Conservation (phyloP, 2,888 invertebrate species). For the Tortrix viridana region DNA sequence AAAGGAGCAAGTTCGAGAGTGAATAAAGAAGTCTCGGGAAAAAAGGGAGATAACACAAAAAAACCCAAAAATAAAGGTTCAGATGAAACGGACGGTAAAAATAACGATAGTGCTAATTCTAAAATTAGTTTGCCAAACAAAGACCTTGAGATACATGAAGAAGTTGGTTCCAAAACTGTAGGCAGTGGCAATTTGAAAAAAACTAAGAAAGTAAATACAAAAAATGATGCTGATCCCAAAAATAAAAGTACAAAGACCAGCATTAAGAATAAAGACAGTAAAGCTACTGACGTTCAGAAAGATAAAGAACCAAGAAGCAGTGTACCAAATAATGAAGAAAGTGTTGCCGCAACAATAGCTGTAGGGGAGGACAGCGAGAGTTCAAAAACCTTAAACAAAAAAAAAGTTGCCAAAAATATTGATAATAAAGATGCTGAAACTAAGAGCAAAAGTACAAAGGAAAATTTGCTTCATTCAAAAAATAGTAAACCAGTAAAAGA, state of each 20-base stretch:
- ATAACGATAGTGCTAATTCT: background rate
- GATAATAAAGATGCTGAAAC: background rate
- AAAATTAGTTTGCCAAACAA: conserved; percentile 11
- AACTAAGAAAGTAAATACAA: background rate
- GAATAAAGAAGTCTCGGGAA: background rate
- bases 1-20: background rate
- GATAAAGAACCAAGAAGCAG: background rate
- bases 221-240: background rate
- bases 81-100: background rate
- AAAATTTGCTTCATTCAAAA: conserved; percentile 13
- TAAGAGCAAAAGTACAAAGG: conserved; percentile 29
- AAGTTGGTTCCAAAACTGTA: background rate
- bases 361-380: too few species aligned
- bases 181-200: conserved; percentile 13
- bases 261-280: background rate
- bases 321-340: background rate
- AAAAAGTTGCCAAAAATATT: background rate
- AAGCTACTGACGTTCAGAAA: background rate
- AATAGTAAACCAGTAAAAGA: conserved; percentile 32
- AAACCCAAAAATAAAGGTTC: background rate
- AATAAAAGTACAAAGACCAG: background rate
- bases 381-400: conserved; percentile 1
- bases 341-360: background rate
- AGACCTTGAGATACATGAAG: conserved; percentile 14
- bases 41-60: background rate